These are phyloP conservation scores for Huso huso DNA, from an alignment of 2,797 vertebrate species.

Conservation along the genomic window DNA sequence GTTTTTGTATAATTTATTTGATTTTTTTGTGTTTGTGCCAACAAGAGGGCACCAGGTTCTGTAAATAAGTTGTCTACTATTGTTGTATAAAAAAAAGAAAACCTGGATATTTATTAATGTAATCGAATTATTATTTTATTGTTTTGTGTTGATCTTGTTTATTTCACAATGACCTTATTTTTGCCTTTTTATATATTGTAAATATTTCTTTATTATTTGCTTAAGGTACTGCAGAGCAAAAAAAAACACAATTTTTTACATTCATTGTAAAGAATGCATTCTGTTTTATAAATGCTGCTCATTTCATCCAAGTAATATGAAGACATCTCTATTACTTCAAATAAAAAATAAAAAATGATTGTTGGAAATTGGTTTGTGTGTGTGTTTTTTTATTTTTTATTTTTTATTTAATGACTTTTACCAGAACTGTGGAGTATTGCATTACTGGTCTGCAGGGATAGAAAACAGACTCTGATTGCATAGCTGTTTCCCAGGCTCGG, in stretches of 20 bases:
- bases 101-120: constrained; percentile 82
- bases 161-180: constrained; percentile 67
- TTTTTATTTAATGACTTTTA: too few species aligned
- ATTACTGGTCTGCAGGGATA: too few species aligned
- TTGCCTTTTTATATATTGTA: constrained; percentile 78
- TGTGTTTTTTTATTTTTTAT: too few species aligned
- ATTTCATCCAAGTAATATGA: constrained; percentile 88
- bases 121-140: constrained; percentile 58
- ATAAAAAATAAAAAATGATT: constrained; percentile 73
- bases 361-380: too few species aligned
- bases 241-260: constrained; percentile 82
- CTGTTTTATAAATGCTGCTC: constrained; percentile 65
- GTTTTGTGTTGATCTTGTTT: constrained; percentile 54
- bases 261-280: constrained; percentile 64
- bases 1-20: constrained; percentile 56
- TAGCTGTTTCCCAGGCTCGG: too few species aligned
- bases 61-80: constrained; percentile 54
- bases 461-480: too few species aligned
- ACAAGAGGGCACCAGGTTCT: constrained; percentile 48
- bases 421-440: too few species aligned
- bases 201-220: constrained; percentile 66
- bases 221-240: constrained; percentile 80
- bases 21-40: constrained; percentile 55
- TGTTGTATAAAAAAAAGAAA: constrained; percentile 57
- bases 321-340: constrained; percentile 82